Percentiles rank a stretch among this genome's conserved stretches.
Evolutionary conservation across 2,888 invertebrate species (phyloP).

Genomic region (Apodemia zela): DNA sequence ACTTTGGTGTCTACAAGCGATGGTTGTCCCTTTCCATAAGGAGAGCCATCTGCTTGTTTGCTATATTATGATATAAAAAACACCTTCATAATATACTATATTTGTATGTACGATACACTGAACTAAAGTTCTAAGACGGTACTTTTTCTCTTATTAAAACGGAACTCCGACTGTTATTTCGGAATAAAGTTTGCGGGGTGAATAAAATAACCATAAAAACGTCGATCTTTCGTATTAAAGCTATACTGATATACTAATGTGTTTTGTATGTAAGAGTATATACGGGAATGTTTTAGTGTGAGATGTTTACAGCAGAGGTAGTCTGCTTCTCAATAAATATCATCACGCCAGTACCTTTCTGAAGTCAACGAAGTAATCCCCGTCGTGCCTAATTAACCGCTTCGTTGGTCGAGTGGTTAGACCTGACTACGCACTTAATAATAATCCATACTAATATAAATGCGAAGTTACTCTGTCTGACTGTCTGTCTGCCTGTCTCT

Average conservation of each 20-base stretch:
- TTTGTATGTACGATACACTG: not conserved
- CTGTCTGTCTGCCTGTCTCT: too few species aligned
- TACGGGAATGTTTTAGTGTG: conserved; percentile 20
- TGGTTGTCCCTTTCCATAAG: too few species aligned
- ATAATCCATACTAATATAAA: too few species aligned
- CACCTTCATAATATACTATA: not conserved
- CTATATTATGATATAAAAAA: too few species aligned
- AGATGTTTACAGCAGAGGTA: conserved; percentile 23
- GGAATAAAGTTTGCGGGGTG: conserved; percentile 61
- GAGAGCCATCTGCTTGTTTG: too few species aligned
- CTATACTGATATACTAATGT: conserved; percentile 32
- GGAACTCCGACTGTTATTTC: conserved; percentile 52
- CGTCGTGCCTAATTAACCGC: too few species aligned
- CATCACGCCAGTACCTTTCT: too few species aligned
- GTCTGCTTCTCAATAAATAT: not conserved
- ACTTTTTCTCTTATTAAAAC: conserved; percentile 55
- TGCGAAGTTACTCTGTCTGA: too few species aligned
- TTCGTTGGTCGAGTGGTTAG: too few species aligned
- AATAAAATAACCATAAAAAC: conserved; percentile 70
- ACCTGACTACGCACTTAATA: too few species aligned
- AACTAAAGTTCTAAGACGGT: conserved; percentile 10
- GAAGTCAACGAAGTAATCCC: too few species aligned
- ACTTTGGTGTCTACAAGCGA: too few species aligned
- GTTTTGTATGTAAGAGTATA: conserved; percentile 23
- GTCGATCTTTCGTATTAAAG: conserved; percentile 37